Base-by-base conservation (phyloP, 2,113 vertebrate genomes). In the Cyprinodon brontotheroides region DNA sequence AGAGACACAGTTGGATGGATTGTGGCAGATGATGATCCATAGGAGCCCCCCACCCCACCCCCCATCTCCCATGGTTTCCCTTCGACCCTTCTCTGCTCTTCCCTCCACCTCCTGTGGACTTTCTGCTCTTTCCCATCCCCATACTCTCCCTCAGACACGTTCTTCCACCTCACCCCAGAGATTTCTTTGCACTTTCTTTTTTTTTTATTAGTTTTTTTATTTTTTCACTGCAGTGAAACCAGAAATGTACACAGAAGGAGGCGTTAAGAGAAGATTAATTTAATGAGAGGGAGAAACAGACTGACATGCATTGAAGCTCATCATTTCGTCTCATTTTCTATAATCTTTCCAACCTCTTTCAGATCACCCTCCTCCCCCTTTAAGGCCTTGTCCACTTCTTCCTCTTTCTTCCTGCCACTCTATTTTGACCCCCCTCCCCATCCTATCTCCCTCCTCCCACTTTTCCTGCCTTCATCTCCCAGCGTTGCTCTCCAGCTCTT, bases 1-100 rank as follows among this genome's bases (percentile, higher is more conserved):
- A 86, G 83, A 80, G 89, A 89, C 88, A 86, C 48, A 12, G 74
- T 68, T 57, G 64, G 70, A 80, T 82, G 83, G 74, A 89, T 20
- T 61, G 75, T 59, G 72, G 71, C 84, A 81, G 86, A 92, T 85
- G 89, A 92, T 29, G 61, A 90, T 72, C 80, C 77, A 78, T 80
- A 77, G 84, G 89, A 81, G n/a, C n/a, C 70, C 71, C 63, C 29
- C 47, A 20, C 22, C 36, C 64, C 36, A 43, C n/a, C n/a, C 53
- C 20, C 41, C 74, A 60, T 74, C 63, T 41, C n/a, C 43, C 39
- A 70, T 47, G 10, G 38, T 43, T 39, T 68, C 37, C 57, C 47
- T 60, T 65, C 78, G 45, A 68, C 37, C 67, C 17, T 37, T 61
- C 65, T 39, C 20, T 11, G 15, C 60, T 17, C 45, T 22, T 66